Evolutionary conservation across 1,140 invertebrate species (phyloP), one percentile per base, ranked within the genome.

Genomic region (Sitodiplosis mosellana): DNA sequence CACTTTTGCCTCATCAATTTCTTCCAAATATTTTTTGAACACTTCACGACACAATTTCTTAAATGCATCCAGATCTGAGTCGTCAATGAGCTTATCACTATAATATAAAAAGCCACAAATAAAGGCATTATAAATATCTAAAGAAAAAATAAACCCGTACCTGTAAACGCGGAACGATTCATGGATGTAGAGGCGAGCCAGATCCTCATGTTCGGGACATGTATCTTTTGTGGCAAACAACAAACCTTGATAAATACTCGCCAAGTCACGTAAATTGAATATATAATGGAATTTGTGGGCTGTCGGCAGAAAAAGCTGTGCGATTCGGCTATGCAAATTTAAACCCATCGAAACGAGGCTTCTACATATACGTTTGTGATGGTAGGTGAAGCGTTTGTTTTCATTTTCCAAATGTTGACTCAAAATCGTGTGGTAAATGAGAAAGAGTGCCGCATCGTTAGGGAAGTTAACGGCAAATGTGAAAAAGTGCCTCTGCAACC

Each of bases 211-310:
- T 42, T 67, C 75, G 46, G 78, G 77, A 20, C 88, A 70, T 34
- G 81, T 78, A 18, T 91, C 87, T 8, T 75, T 76, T 48, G 72
- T 80, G n/a, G 81, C 75, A 67, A 91, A 92, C n/a, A 94, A 65
- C 33, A 95, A 73, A 15, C 90, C 90, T 86, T 90, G 58, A 58
- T 86, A 87, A 49, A 87, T 84, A 63, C 94, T 95, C 2, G 88
- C 87, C 5, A 95, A 67, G 64, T 96, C 92, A 51, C 91, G 69
- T 33, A 96, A 66, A 65, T 94, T 96, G 64, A 94, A 95, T 43
- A 86, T 73, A 57, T 96, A 96, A 65, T 95, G 91, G 63, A 95
- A 96, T 64, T 94, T 95, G 33, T 88, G 72, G 8, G 89, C 90
- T 1, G 91, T 95, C 4, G 90, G 90, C 42, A 93, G 66, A 66